phyloP scores from a whole-genome alignment of 2,797 vertebrate genomes.

The Pangasius krempfi region DNA sequence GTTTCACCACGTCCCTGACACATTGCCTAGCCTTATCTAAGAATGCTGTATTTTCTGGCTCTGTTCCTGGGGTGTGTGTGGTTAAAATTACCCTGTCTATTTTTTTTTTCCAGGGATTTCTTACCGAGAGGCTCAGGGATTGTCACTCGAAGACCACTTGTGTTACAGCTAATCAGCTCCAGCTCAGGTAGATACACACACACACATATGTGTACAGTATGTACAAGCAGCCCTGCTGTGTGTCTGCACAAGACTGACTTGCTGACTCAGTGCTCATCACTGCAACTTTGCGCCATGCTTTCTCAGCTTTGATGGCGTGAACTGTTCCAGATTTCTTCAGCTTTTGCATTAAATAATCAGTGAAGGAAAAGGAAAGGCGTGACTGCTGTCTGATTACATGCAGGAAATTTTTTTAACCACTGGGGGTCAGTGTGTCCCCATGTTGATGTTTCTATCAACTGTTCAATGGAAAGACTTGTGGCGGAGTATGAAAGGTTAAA shows the following conservation, averaged over 20 bases:
- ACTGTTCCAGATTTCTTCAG: neutral
- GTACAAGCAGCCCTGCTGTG: neutral
- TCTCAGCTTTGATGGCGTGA: neutral
- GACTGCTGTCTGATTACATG: neutral
- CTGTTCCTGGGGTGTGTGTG: slow-evolving; percentile 28
- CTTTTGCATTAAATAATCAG: neutral
- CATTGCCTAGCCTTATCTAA: slow-evolving; percentile 31
- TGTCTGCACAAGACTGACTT: neutral
- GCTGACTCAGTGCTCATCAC: neutral
- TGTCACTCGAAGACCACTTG: slow-evolving; percentile 77
- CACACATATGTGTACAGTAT: neutral
- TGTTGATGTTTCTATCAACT: neutral
- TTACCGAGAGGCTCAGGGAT: slow-evolving; percentile 78
- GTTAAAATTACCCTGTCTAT: slow-evolving; percentile 17
- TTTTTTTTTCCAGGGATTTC: slow-evolving; percentile 69
- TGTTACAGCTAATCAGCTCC: slow-evolving; percentile 74
- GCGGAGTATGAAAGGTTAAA: neutral
- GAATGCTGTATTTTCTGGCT: slow-evolving; percentile 27
- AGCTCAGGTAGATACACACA: slow-evolving; percentile 60
- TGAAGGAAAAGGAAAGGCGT: neutral
- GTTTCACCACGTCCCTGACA: slow-evolving; percentile 46
- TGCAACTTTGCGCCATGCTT: neutral
- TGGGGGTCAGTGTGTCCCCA: slow-evolving; percentile 52
- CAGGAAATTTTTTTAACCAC: slow-evolving; percentile 31
- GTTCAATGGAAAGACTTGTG: neutral